A percentile compares a stretch with the other conserved stretches of the same genome.
Evolutionary conservation across 1,140 invertebrate genomes (phyloP).

Genomic region (Camponotus vicinus): DNA sequence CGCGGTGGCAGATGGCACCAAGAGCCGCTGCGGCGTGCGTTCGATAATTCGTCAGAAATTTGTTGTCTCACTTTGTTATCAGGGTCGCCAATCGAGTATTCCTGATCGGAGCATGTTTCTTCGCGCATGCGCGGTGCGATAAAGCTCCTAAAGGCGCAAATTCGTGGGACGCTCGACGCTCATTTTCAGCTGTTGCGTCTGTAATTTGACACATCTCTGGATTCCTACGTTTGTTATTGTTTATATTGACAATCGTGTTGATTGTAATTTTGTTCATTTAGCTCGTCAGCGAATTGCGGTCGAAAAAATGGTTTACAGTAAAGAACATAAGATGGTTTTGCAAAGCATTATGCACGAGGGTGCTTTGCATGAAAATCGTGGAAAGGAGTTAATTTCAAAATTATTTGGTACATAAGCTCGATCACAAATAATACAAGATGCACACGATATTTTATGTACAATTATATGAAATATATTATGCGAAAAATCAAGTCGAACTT

Average conservation of each 20-base stretch:
- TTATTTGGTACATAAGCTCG: slow-evolving; percentile 65
- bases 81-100: not conserved
- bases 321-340: slow-evolving; percentile 58
- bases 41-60: not conserved
- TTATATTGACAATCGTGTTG: not conserved
- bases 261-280: slow-evolving; percentile 2
- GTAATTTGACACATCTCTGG: too few species aligned
- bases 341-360: slow-evolving; percentile 65
- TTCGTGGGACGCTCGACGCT: too few species aligned
- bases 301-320: slow-evolving; percentile 48
- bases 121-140: too few species aligned
- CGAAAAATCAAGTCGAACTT: not conserved
- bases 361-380: slow-evolving; percentile 40
- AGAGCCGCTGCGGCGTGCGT: not conserved
- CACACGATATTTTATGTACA: not conserved
- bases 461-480: not conserved
- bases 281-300: not conserved
- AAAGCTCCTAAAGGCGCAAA: too few species aligned
- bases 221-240: too few species aligned
- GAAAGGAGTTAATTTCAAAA: slow-evolving; percentile 44
- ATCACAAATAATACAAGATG: not conserved
- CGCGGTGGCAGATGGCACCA: not conserved
- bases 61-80: not conserved
- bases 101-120: too few species aligned
- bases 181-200: too few species aligned